These are phyloP conservation scores for Umimayanthus kanabou DNA, from an alignment of 92 coral and sea anemone genomes.

Conservation along the genomic window DNA sequence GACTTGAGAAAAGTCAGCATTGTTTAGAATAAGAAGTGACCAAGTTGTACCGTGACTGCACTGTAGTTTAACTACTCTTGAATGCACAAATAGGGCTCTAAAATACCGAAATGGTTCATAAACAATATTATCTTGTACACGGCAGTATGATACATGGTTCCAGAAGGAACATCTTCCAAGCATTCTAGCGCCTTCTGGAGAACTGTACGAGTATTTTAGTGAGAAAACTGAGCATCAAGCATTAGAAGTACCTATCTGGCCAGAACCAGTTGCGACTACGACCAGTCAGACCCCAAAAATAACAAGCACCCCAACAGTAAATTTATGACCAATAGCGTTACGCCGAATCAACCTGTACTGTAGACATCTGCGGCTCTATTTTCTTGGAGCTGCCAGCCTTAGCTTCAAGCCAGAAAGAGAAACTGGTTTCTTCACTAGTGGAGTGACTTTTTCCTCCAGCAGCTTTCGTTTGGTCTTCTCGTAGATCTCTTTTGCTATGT, in stretches of 20 bases:
- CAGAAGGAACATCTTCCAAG: background rate
- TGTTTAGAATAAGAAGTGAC: background rate
- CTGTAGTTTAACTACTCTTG: background rate
- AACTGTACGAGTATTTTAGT: background rate
- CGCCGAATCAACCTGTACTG: background rate
- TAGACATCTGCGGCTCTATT: background rate
- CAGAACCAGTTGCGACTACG: background rate
- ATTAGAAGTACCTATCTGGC: background rate
- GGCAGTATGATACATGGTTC: background rate
- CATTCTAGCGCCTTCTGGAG: background rate
- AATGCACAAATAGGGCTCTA: background rate
- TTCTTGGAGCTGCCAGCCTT: constrained; percentile 73
- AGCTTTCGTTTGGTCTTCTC: constrained; percentile 81
- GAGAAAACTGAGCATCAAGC: background rate
- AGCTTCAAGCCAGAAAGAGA: constrained; percentile 74
- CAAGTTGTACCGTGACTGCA: background rate
- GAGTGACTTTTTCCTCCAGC: constrained; percentile 69
- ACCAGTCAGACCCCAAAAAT: background rate
- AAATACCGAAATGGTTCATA: no score
- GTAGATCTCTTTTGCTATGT: constrained; percentile 75
- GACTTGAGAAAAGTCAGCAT: background rate
- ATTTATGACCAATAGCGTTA: background rate
- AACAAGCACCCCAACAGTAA: background rate
- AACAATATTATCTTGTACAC: background rate
- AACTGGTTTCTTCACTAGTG: constrained; percentile 73